Conservation (phyloP, 2,113 vertebrate species). For the Pelodiscus sinensis region DNA sequence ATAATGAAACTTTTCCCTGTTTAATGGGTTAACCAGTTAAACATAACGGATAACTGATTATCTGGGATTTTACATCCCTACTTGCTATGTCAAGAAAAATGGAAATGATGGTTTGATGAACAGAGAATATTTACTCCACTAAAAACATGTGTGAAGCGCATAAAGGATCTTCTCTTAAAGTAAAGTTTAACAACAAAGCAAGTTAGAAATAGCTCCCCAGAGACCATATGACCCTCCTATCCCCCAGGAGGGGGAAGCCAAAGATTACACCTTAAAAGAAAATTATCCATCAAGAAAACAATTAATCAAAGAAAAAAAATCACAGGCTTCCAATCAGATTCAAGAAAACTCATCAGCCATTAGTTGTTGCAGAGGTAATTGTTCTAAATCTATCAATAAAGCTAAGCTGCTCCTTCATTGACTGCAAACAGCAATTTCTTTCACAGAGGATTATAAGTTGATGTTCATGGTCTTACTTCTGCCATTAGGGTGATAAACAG, state of each 20-base stretch:
- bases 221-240: background rate
- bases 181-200: background rate
- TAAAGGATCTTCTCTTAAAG: background rate
- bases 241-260: background rate
- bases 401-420: constrained; percentile 74
- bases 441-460: constrained; percentile 75
- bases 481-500: constrained; percentile 86
- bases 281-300: constrained; percentile 36
- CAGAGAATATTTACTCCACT: background rate
- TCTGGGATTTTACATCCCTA: too few relatives aligned
- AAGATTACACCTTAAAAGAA: constrained; percentile 1
- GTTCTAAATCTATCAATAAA: constrained; percentile 78
- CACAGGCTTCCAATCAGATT: constrained; percentile 22
- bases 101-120: background rate
- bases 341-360: constrained; percentile 69
- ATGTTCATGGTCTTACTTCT: constrained; percentile 72
- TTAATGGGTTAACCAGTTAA: too few relatives aligned
- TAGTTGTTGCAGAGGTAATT: constrained; percentile 73
- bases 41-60: too few relatives aligned
- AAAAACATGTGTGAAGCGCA: background rate
- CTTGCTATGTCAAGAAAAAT: background rate
- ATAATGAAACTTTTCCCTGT: background rate
- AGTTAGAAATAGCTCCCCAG: background rate
- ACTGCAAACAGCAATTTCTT: constrained; percentile 79
- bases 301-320: constrained; percentile 48